Conservation (phyloP, 1,140 invertebrate genomes). For the Cydia fagiglandana region DNA sequence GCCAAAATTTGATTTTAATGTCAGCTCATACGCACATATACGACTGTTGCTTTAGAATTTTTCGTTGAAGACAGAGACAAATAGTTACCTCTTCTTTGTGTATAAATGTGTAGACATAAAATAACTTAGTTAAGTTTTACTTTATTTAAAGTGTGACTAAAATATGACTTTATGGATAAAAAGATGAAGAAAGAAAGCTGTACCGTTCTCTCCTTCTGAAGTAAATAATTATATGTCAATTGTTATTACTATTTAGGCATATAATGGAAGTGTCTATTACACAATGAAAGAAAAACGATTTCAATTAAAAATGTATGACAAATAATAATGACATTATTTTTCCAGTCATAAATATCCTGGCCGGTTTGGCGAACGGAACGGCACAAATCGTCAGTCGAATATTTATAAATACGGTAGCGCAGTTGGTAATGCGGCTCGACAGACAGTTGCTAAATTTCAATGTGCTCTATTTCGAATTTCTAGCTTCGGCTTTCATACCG, state of each 20-base stretch:
- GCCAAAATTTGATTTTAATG: conserved; percentile 77
- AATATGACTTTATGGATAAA: neutral
- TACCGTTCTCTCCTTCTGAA: neutral
- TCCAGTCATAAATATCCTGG: conserved; percentile 66
- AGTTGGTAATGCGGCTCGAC: conserved; percentile 69
- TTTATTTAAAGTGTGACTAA: neutral
- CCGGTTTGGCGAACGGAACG: conserved; percentile 63
- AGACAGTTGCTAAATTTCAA: conserved; percentile 78
- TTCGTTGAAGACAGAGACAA: conserved; percentile 33
- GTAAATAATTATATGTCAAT: neutral
- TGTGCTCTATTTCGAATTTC: conserved; percentile 71
- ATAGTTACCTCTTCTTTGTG: conserved; percentile 13
- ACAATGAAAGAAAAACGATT: neutral
- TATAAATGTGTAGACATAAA: neutral
- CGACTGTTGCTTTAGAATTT: conserved; percentile 60
- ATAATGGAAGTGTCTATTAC: too few relatives aligned
- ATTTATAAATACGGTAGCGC: conserved; percentile 75
- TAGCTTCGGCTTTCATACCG: conserved; percentile 63
- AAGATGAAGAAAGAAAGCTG: too few relatives aligned
- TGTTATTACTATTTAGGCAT: too few relatives aligned
- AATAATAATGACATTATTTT: conserved; percentile 46
- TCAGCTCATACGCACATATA: conserved; percentile 72
- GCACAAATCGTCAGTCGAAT: conserved; percentile 66
- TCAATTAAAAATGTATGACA: neutral
- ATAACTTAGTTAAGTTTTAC: neutral